These are phyloP conservation scores for Eupleurogrammus muticus DNA, from an alignment of 2,797 vertebrate genomes.

Conservation along the genomic window DNA sequence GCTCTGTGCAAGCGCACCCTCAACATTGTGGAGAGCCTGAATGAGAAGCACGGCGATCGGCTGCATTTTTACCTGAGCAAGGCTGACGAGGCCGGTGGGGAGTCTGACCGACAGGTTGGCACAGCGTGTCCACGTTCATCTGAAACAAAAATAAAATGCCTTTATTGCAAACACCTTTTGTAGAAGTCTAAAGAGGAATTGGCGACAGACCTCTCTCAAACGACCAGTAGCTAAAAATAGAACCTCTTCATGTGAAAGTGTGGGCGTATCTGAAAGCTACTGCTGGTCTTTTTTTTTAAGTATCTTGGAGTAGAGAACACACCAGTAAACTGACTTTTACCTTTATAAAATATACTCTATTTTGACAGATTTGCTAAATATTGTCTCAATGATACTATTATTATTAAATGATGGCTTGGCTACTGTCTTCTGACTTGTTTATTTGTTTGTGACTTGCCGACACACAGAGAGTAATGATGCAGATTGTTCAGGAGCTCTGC, in stretches of 20 bases:
- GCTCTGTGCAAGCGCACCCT: conserved; percentile 90
- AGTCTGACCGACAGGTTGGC: conserved; percentile 88
- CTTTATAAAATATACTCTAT: not conserved
- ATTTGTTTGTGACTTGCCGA: conserved; percentile 16
- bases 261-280: conserved; percentile 7
- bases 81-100: conserved; percentile 88
- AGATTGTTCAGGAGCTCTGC: conserved; percentile 91
- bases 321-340: not conserved
- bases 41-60: conserved; percentile 86
- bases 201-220: not conserved
- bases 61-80: conserved; percentile 90
- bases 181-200: not conserved
- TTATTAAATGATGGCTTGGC: not conserved
- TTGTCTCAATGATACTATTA: not conserved
- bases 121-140: not conserved
- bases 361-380: not conserved
- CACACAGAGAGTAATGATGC: conserved; percentile 90
- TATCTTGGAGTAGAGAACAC: not conserved
- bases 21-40: conserved; percentile 89
- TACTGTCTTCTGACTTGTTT: not conserved
- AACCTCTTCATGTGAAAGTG: conserved; percentile 12
- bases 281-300: conserved; percentile 17
- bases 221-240: not conserved
- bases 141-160: not conserved
- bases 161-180: not conserved